phyloP scores from a whole-genome alignment of 1,140 invertebrate species.

The Onthophagus taurus region DNA sequence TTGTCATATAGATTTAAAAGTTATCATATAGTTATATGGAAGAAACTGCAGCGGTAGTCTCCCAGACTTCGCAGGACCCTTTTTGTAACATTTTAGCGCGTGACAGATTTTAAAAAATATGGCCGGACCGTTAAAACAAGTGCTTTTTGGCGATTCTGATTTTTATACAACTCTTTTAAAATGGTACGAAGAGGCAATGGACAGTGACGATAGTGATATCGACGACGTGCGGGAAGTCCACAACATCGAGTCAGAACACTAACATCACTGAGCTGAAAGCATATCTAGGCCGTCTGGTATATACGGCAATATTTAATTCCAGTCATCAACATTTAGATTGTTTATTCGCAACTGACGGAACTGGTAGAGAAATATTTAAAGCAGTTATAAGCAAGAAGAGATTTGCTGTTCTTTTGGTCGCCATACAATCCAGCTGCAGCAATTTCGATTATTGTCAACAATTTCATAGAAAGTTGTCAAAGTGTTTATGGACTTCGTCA shows the following conservation, averaged over 20 bases:
- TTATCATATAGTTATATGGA: no score
- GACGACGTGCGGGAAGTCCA: no score
- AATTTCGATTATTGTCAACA: constrained; percentile 11
- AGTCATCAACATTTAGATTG: constrained; percentile 20
- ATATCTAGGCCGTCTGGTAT: constrained; percentile 8
- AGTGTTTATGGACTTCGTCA: constrained; percentile 21
- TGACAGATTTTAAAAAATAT: no score
- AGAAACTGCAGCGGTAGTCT: no score
- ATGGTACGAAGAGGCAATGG: no score
- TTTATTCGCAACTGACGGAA: constrained; percentile 28
- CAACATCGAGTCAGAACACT: background rate
- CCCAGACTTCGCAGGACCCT: no score
- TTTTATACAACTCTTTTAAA: no score
- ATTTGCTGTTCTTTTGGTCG: constrained; percentile 20
- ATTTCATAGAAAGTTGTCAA: constrained; percentile 23
- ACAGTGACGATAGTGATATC: no score
- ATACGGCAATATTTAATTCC: constrained; percentile 19
- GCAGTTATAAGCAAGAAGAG: constrained; percentile 19
- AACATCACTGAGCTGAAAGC: constrained; percentile 11
- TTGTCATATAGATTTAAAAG: no score
- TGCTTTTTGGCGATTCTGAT: no score
- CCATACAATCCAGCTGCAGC: constrained; percentile 19
- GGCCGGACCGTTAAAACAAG: no score
- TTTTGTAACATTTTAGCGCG: no score
- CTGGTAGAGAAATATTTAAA: constrained; percentile 26